Base-by-base conservation (phyloP, 2,888 invertebrate species). In the Xanthia icteritia region DNA sequence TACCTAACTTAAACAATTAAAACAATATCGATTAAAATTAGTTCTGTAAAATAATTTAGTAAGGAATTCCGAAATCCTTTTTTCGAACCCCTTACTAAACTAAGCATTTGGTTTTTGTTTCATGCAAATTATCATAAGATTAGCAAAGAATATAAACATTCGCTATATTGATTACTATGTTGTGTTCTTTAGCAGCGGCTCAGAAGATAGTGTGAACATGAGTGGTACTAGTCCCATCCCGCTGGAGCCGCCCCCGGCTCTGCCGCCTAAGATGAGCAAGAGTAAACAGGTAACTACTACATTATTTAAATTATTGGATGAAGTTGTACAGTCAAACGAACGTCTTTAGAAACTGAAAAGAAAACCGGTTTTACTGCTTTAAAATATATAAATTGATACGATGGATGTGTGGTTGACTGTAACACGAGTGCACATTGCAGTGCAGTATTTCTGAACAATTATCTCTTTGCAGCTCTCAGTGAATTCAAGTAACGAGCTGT, bases 211-310 rank as follows among this genome's bases (percentile, higher is more conserved):
- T 81, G 94, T 95, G 48, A 95, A 94, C 88, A 93, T 96, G 91
- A 92, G 96, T 93, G 90, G 95, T 86, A 93, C 97, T 91, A 93
- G 97, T 95, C 97, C 93, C 83, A 94, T 94, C 91, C 97, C 92
- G 88, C 96, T 91, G 65, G 96, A 95, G 85, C 96, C 96, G 2
- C 87, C 97, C 20, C 87, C 97, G 4, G 97, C 97, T 31, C 89
- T 97, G 78, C 97, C 97, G 48, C 97, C 97, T 63, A 97, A 97
- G 91, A 96, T 94, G 94, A 97, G 91, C 89, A 96, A 93, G 87
- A 94, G 83, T 81, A 96, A 94, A 93, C 95, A 93, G 94, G 96
- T 94, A 89, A 74, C 20, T 31, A 56, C 0, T 36, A n/a, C 20
- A 42, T 23, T 51, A 39, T 63, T 77, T 2, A 5, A 36, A 31